Base-by-base conservation (phyloP, 2,797 vertebrate genomes). In the Buphagus erythrorhynchus region DNA sequence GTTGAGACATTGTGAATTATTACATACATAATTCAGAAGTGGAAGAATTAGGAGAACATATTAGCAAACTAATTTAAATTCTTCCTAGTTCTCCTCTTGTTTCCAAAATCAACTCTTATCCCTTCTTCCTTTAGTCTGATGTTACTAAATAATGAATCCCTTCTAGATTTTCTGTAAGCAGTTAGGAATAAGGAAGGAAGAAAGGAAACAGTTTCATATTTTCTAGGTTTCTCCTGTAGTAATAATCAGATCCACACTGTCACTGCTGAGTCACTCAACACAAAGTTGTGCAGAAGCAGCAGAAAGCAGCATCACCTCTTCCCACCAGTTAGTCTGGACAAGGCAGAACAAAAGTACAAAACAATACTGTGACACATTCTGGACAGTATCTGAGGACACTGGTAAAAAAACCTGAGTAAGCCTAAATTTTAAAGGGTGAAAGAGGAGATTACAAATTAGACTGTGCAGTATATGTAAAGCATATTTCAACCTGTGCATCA, bases 391-490 rank as follows among this genome's bases (percentile, higher is more conserved):
- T n/a, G 46, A 90, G 24, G 51, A 45, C 43, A 51, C 10, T 5
- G 6, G 45, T 5, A 38, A 86, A 78, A 78, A 86, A 69, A 55
- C 5, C 31, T 28, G 13, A 89, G 42, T 20, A 88, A 69, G 46
- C 14, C 38, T 52, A 21, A 12, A 58, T 33, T 35, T 82, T 76
- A 45, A 51, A 65, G 26, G 7, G 28, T 22, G 9, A 61, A 85
- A 82, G 52, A 79, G 3, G 14, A 81, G 54, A 69, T 21, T 40
- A 79, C 15, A 55, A 68, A 69, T 62, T n/a, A 31, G 8, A 49
- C 5, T 0, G 0, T 28, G 36, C 33, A 62, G n/a, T 17, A 42
- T 6, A 63, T 9, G 11, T 6, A 49, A 51, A 26, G 10, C 9
- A 5, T 46, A 45, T 52, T 63, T 82, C 28, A 90, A 69, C 13